These are phyloP conservation scores for Scylla paramamosain DNA, from an alignment of 1,140 invertebrate species.

Conservation along the genomic window DNA sequence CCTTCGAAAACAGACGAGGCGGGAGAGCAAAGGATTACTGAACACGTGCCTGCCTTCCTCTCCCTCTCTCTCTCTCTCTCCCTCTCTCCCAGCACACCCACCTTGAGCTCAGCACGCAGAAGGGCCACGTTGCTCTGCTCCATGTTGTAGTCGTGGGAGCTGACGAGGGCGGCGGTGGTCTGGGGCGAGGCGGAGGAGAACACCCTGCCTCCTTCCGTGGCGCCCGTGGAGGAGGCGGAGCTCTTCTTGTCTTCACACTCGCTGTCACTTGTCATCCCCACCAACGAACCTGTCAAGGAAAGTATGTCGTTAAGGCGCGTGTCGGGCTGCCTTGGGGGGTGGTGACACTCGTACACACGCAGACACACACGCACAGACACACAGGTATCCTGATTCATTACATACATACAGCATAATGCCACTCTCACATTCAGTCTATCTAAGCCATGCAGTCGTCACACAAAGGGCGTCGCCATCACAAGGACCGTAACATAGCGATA, in stretches of 20 bases:
- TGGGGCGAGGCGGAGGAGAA: conserved; percentile 68
- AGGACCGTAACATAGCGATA: no score
- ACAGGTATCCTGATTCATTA: not conserved
- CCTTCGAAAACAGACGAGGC: no score
- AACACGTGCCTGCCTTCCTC: no score
- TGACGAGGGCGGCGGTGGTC: conserved; percentile 72
- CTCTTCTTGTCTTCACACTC: conserved; percentile 79
- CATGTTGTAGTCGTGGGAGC: conserved; percentile 79
- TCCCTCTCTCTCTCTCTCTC: no score
- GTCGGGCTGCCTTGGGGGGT: not conserved
- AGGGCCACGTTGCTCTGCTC: conserved; percentile 79
- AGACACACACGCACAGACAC: not conserved
- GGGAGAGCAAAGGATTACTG: no score
- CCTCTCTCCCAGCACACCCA: conserved; percentile 39
- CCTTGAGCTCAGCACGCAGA: conserved; percentile 79
- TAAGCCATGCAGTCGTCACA: no score
- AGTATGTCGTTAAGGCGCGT: not conserved
- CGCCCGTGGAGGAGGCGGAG: conserved; percentile 76
- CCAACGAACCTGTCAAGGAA: conserved; percentile 70
- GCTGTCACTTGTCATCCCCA: conserved; percentile 76
- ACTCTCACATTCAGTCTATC: not conserved
- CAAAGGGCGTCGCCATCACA: no score
- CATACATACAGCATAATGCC: not conserved
- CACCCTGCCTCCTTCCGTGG: conserved; percentile 34
- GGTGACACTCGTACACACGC: not conserved